Conservation (phyloP, 2,797 vertebrate species). For the Hozukius guyotensis region DNA sequence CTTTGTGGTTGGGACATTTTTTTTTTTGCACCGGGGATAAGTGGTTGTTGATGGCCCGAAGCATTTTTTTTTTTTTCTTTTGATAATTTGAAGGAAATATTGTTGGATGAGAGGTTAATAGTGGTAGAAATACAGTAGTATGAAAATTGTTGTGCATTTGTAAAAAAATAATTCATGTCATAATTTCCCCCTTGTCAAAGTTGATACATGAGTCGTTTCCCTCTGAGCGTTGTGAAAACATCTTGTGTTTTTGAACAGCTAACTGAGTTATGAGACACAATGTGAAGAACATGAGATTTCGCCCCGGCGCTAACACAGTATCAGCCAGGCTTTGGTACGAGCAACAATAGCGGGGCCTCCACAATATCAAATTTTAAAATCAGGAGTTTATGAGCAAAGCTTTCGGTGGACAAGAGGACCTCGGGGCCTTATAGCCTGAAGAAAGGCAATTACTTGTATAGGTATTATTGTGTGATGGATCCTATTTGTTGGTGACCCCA, state of each 20-base stretch:
- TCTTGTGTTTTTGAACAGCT: slow-evolving; percentile 78
- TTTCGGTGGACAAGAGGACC: slow-evolving; percentile 83
- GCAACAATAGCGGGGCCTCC: slow-evolving; percentile 73
- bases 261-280: slow-evolving; percentile 82
- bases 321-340: slow-evolving; percentile 68
- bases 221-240: slow-evolving; percentile 73
- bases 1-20: slow-evolving; percentile 56
- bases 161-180: slow-evolving; percentile 28
- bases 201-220: slow-evolving; percentile 63
- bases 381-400: slow-evolving; percentile 84
- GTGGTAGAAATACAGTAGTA: not conserved
- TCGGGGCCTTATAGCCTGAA: slow-evolving; percentile 81
- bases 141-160: not conserved
- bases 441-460: slow-evolving; percentile 87
- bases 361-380: slow-evolving; percentile 86
- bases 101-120: not conserved
- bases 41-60: slow-evolving; percentile 47
- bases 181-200: slow-evolving; percentile 37
- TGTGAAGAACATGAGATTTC: slow-evolving; percentile 83
- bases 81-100: slow-evolving; percentile 26
- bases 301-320: slow-evolving; percentile 65
- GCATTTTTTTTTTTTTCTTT: slow-evolving; percentile 17
- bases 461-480: slow-evolving; percentile 85
- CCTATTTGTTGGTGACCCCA: slow-evolving; percentile 79
- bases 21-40: slow-evolving; percentile 30